Evolutionary conservation across 2,113 vertebrate genomes (phyloP), one percentile per base, ranked within the genome.

Genomic region (Carassius gibelio): DNA sequence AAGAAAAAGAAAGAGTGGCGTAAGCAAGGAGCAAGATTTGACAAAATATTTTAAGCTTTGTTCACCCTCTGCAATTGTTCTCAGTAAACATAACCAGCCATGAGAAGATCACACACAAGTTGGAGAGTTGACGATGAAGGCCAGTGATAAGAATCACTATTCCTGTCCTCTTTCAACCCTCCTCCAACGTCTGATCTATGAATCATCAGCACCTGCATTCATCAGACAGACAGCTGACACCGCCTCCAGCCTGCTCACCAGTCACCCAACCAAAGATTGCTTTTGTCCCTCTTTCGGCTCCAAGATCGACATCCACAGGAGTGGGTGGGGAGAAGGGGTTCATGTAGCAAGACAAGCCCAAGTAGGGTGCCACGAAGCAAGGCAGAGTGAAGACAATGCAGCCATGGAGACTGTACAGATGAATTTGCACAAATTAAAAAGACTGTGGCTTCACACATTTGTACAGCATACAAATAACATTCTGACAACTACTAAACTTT

Each of bases 171-270:
- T 50, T 59, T 68, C 13, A 38, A n/a, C 76, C 82, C 59, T 36
- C 64, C 84, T 77, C 87, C 42, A 75, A 34, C 17, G 26, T 59
- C 76, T 84, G 83, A 88, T 88, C 87, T 84, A 80, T 62, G 45
- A 71, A 78, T 66, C 85, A 62, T 75, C 82, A 84, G 82, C 85
- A 88, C 85, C 87, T 88, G 87, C 87, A 82, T 86, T 84, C 81
- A 81, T 77, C 78, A 78, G 3, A 45, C 45, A 30, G 87, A 88
- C 87, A 82, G 82, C 77, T 86, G 64, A 62, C 71, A 82, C 87
- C 81, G 52, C 85, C 87, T 85, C 78, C 78, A 84, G 48, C 85
- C 72, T 84, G 72, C 85, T 74, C 52, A 69, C 85, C 15, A 69
- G 62, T 45, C 66, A 75, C 57, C 85, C 71, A 72, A 84, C 77